phyloP scores from a whole-genome alignment of 2,888 invertebrate species.

The Diaperis boleti region DNA sequence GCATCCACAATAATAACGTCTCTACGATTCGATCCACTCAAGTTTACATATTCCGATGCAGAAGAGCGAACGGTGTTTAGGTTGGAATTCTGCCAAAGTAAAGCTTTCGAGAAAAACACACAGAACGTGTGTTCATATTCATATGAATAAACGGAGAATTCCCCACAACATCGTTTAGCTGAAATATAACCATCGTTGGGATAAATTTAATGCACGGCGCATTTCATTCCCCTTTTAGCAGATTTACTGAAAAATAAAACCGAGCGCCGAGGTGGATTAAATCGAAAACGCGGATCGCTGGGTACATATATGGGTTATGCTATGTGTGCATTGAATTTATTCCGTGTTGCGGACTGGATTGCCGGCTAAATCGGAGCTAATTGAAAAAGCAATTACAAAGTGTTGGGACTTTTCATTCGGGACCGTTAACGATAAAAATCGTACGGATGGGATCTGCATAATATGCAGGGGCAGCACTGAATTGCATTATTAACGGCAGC shows the following conservation, averaged over 20 bases:
- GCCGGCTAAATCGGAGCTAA: slow-evolving; percentile 6
- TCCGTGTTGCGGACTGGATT: slow-evolving; percentile 3
- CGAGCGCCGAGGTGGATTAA: neutral
- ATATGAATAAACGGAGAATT: slow-evolving; percentile 27
- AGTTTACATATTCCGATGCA: slow-evolving; percentile 26
- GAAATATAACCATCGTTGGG: slow-evolving; percentile 19
- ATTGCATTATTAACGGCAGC: too few relatives aligned
- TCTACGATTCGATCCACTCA: slow-evolving; percentile 4
- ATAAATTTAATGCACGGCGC: slow-evolving; percentile 20
- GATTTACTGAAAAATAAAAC: slow-evolving; percentile 25
- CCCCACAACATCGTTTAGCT: slow-evolving; percentile 22
- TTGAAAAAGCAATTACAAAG: slow-evolving; percentile 14
- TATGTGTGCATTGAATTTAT: slow-evolving; percentile 7
- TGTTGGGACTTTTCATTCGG: slow-evolving; percentile 1
- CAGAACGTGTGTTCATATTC: slow-evolving; percentile 32
- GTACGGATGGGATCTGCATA: slow-evolving; percentile 5
- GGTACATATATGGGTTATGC: neutral
- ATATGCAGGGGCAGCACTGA: too few relatives aligned
- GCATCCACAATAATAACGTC: neutral
- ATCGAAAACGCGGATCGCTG: neutral
- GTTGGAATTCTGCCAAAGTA: slow-evolving; percentile 24
- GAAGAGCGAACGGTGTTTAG: slow-evolving; percentile 22
- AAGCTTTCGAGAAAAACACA: slow-evolving; percentile 32
- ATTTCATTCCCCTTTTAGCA: slow-evolving; percentile 25
- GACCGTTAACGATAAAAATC: slow-evolving; percentile 7